phyloP scores from a whole-genome alignment of 2,797 vertebrate species.

The Paratrypauchen microcephalus region DNA sequence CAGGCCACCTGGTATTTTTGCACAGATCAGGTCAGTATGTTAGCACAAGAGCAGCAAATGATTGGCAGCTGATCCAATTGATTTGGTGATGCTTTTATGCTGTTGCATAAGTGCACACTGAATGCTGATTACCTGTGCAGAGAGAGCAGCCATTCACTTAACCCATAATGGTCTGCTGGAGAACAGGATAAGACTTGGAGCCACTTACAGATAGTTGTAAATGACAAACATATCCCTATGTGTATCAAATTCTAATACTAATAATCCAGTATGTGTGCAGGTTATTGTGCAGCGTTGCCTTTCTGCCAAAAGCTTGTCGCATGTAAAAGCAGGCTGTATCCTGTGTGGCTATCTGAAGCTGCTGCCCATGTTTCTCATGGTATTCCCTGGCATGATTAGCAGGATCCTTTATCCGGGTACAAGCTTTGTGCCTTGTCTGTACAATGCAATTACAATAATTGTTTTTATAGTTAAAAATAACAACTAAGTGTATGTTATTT shows the following conservation, averaged over 20 bases:
- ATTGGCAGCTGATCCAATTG: slow-evolving; percentile 4
- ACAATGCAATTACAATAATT: not conserved
- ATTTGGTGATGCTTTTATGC: slow-evolving; percentile 27
- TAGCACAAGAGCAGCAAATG: not conserved
- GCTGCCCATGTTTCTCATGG: slow-evolving; percentile 93
- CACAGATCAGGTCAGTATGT: slow-evolving; percentile 87
- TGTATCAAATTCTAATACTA: not conserved
- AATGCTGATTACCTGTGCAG: no score
- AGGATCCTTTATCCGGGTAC: slow-evolving; percentile 89
- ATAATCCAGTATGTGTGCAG: slow-evolving; percentile 61
- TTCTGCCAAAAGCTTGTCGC: slow-evolving; percentile 92
- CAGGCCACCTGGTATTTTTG: slow-evolving; percentile 93
- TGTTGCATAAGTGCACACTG: slow-evolving; percentile 12
- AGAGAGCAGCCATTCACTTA: slow-evolving; percentile 37
- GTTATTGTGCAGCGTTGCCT: slow-evolving; percentile 96
- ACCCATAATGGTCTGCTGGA: slow-evolving; percentile 22
- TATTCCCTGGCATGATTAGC: slow-evolving; percentile 97
- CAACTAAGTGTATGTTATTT: not conserved
- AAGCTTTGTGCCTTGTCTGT: not conserved
- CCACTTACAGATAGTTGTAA: not conserved
- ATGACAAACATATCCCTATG: not conserved
- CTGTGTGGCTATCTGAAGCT: slow-evolving; percentile 93
- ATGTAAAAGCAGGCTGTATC: slow-evolving; percentile 92
- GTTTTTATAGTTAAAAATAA: not conserved
- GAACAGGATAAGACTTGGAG: slow-evolving; percentile 34